Evolutionary conservation across 2,113 vertebrate species (phyloP), one percentile per base, ranked within the genome.

Genomic region (Mustela lutreola): DNA sequence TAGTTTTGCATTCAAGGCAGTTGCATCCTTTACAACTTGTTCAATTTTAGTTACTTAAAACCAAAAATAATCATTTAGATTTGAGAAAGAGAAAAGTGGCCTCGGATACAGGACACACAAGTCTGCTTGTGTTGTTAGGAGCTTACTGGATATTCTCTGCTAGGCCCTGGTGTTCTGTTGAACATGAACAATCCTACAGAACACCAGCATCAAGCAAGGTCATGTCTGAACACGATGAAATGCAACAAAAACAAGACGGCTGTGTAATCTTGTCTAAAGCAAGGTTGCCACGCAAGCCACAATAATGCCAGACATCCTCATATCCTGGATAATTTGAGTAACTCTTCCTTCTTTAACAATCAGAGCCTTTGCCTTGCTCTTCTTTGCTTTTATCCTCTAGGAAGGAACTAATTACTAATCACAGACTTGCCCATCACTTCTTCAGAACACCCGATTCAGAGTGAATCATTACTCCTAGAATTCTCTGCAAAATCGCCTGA

Each of bases 41-140:
- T 89, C 67, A 58, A 42, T 75, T 73, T 53, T 45, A 75, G 56
- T 60, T 24, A 87, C 53, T 92, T 85, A 78, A 86, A 92, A 73
- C 53, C 7, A n/a, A 31, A 56, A 70, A 85, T 39, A 50, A 73
- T 60, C 21, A 26, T 73, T 85, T 81, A 48, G 48, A 71, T 82
- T 76, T 65, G 48, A 94, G 60, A 79, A 86, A 71, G 28, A 71
- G 31, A 53, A 92, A 88, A 50, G 18, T 26, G 75, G 7, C 31
- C 73, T 1, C 9, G 19, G 28, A 36, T 39, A 2, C 56, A 5
- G 53, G 50, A 89, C 2, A 7, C 1, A 2, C 10, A 24, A 2
- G 2, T 67, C 18, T 53, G 33, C 42, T 7, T 89, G 7, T 8
- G 12, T 39, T 56, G 14, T 65, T 21, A 36, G 48, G 39, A 42